Evolutionary conservation across 2,888 invertebrate species (phyloP), one percentile per base, ranked within the genome.

Genomic region (Argyresthia albistria): DNA sequence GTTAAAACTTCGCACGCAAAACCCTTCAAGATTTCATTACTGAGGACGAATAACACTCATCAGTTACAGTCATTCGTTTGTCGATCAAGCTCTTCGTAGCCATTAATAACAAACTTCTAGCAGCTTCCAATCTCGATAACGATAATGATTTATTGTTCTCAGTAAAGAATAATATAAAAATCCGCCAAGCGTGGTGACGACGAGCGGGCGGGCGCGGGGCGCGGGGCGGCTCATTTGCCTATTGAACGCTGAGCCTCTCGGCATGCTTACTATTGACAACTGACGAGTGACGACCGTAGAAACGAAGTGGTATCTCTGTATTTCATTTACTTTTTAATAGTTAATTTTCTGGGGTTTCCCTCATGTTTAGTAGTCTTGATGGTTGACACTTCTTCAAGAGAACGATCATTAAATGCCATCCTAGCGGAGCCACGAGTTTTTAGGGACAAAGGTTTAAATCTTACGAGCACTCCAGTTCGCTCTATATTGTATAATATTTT

Each of bases 111-210:
- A n/a, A 35, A 47, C 47, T 47, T 47, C 35, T 35, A 47, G 14
- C 47, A 47, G 47, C 35, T 14, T 47, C 36, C 48, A 48, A 37
- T 48, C 48, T 48, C 37, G 37, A 37, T 48, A 48, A 48, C 48
- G 48, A 45, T 45, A 45, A 45, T 45, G 45, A 48, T 48, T 48
- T 35, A 48, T 47, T 36, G 48, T 48, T 14, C 9, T 37, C 8
- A 36, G 37, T 15, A 48, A 48, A 39, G 16, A 37, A 8, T 37
- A 25, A 37, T 35, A 48, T 48, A 48, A 39, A 48, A 48, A 15
- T 48, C 37, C 0, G 14, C 37, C 11, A 37, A 48, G 14, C 48
- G 39, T 16, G 37, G 14, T 15, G 4, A 14, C 12, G 12, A 25
- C 25, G 25, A 25, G 6, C 25, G 25, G 25, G 25, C 25, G 25